Percentiles rank a stretch among this genome's conserved stretches.
Conservation (phyloP, 2,797 vertebrate genomes). For the Halcyon chelicuti region DNA sequence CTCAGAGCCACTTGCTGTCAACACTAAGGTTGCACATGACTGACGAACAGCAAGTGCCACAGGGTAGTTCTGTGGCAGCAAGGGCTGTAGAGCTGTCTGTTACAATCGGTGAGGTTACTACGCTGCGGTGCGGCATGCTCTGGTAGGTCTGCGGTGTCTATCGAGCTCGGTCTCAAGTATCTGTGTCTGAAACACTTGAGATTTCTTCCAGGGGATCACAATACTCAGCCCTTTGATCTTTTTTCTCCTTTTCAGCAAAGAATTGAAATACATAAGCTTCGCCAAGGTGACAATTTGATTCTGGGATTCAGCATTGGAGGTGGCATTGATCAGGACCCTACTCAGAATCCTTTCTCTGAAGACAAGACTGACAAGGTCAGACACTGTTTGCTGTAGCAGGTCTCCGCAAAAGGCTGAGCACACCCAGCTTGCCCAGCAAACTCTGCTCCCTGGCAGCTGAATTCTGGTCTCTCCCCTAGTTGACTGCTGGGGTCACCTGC, state of each 20-base stretch:
- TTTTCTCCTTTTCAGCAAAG: conserved; percentile 85
- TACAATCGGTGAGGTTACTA: accelerated
- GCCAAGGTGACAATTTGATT: conserved; percentile 90
- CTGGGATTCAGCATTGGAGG: conserved; percentile 99
- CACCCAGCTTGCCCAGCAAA: neutral
- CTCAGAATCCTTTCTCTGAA: conserved; percentile 95
- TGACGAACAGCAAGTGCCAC: neutral
- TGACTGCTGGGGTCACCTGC: neutral
- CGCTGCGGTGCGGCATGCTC: neutral
- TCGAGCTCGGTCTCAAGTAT: neutral
- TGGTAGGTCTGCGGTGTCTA: accelerated
- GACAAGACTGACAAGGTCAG: conserved; percentile 96
- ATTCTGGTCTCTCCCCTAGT: neutral
- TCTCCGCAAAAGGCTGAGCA: neutral
- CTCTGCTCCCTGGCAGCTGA: accelerated
- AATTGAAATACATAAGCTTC: conserved; percentile 93
- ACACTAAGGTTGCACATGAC: neutral
- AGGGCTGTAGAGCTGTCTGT: neutral
- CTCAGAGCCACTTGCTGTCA: neutral
- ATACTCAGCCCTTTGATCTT: neutral
- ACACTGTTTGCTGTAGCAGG: neutral
- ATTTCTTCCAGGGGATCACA: accelerated
- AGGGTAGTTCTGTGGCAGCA: neutral
- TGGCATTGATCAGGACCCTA: conserved; percentile 96
- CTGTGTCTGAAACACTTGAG: neutral